Percentiles rank a stretch among this genome's conserved stretches.
These are phyloP conservation scores for Adelphocoris suturalis DNA, from an alignment of 2,888 invertebrate genomes.

Conservation along the genomic window DNA sequence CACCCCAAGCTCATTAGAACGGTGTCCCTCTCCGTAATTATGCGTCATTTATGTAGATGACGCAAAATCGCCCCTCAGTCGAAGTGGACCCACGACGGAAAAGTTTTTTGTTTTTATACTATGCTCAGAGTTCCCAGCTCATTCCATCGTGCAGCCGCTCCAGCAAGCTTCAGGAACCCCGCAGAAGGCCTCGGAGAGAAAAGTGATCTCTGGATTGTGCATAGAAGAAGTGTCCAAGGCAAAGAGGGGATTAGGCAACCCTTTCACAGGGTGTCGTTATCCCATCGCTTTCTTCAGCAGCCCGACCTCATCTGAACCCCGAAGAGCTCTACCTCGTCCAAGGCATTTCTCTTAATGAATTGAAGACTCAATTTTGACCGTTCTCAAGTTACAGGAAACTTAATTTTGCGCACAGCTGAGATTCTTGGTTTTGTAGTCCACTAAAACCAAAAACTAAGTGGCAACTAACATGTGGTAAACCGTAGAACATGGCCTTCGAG, in stretches of 20 bases:
- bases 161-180: constrained; percentile 20
- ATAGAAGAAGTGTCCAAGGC: constrained; percentile 29
- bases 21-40: constrained; percentile 34
- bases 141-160: background rate
- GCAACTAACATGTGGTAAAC: too few species aligned
- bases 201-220: constrained; percentile 30
- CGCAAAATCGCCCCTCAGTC: constrained; percentile 33
- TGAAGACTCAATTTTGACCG: background rate
- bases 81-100: constrained; percentile 33
- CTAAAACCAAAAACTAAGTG: too few species aligned
- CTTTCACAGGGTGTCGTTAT: constrained; percentile 28
- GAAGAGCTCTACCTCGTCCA: background rate
- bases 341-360: constrained; percentile 4
- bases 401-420: too few species aligned
- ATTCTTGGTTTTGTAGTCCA: too few species aligned
- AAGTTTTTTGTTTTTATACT: background rate
- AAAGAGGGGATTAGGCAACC: constrained; percentile 37
- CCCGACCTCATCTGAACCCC: constrained; percentile 10
- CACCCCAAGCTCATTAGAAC: constrained; percentile 11
- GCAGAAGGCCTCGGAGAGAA: constrained; percentile 1
- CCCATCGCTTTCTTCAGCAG: constrained; percentile 19
- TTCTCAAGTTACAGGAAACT: background rate
- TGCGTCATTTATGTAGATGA: constrained; percentile 48
- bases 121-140: background rate
- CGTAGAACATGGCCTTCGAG: too few species aligned